A percentile compares a stretch with the other conserved stretches of the same genome.
phyloP scores from a whole-genome alignment of 2,797 vertebrate species.

The Paratrypauchen microcephalus region DNA sequence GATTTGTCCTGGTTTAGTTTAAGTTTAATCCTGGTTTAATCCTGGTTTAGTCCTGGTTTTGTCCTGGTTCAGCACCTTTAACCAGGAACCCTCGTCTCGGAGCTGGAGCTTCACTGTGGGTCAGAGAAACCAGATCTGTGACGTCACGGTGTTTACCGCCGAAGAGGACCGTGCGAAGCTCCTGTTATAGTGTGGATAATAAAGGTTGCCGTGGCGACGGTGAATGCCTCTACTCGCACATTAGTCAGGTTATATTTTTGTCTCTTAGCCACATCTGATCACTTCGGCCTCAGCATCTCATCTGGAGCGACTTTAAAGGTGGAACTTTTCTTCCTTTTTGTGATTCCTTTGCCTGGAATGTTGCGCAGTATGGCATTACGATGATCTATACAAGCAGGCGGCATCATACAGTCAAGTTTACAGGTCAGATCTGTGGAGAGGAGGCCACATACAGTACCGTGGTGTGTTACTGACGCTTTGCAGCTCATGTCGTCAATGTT shows the following conservation, averaged over 20 bases:
- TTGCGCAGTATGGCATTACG: no score
- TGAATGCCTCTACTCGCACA: neutral
- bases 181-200: neutral
- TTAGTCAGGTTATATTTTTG: slow-evolving; percentile 1
- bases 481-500: no score
- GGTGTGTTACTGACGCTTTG: no score
- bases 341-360: neutral
- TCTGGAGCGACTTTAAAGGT: neutral
- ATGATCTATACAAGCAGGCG: no score
- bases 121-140: neutral
- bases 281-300: neutral
- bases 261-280: neutral
- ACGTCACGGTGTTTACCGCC: neutral
- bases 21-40: no score
- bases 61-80: no score
- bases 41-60: no score
- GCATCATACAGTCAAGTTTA: no score
- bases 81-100: no score
- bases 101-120: neutral
- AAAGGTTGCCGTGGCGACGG: neutral
- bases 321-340: neutral
- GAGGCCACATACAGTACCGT: no score
- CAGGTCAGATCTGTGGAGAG: no score
- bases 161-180: neutral
- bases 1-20: no score